Evolutionary conservation across 2,113 vertebrate species (phyloP), one percentile per base, ranked within the genome.

Genomic region (Centropristis striata): DNA sequence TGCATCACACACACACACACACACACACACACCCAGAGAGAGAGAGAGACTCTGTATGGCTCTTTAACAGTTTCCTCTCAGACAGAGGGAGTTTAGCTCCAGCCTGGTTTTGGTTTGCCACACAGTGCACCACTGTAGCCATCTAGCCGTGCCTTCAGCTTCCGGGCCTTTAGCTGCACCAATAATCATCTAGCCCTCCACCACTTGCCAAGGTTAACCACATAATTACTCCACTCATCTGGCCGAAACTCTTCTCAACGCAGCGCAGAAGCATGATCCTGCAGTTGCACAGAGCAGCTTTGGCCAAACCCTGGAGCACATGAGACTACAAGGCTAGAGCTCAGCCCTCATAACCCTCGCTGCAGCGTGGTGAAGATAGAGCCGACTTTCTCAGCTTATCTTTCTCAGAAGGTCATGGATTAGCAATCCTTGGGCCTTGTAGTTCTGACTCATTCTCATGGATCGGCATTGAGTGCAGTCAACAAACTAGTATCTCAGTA

Each of bases 351-450:
- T 65, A 79, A 68, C 50, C 77, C 81, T 71, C 57, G 1, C 64
- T 75, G 64, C 81, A 41, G 61, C 16, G 60, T 37, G 70, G 65
- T 71, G 82, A 58, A 84, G 84, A 87, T 78, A 80, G 65, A 80
- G 78, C 55, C 14, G 74, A 76, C 81, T 88, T 88, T 81, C 75
- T 83, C 66, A 20, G 78, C 79, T 92, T 88, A 93, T 89, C 87
- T 80, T 81, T 63, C 72, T 75, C 72, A 76, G 78, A 88, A 92
- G 92, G 91, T 93, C 84, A 76, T 71, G 90, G 84, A 90, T 92
- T 90, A 93, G 80, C 57, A 78, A 84, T 86, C 77, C 75, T 71
- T 69, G 81, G 81, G 81, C 82, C 71, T 77, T 82, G 76, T 87
- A 82, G 81, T 68, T 79, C 75, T 61, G 27, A 89, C 80, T 89